Evolutionary conservation across 1,140 invertebrate genomes (phyloP), one percentile per base, ranked within the genome.

Genomic region (Limonius californicus): DNA sequence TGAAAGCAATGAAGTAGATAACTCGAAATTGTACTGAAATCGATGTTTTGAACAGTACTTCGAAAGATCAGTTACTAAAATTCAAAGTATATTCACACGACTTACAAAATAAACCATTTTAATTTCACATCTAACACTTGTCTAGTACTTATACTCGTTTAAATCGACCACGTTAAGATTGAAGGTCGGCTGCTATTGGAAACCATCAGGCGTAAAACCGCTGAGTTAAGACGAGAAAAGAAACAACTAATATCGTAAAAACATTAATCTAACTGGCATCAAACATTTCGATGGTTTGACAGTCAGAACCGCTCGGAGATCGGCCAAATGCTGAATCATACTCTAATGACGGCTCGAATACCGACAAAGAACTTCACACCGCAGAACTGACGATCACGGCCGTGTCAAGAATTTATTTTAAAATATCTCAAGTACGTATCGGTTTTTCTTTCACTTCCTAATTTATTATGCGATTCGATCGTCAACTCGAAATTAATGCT

Each of bases 201-300:
- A n/a, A 39, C n/a, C 35, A 2, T 39, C n/a, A 14, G 3, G 14
- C 19, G 35, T 55, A 65, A 67, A 72, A 69, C 42, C 61, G 66
- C 70, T 62, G 58, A 66, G 70, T 72, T 68, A 72, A 54, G 43
- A 14, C 50, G 50, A 56, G 43, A 50, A 63, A 55, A 65, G 59
- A 67, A 69, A 68, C 59, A 66, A 68, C 65, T 65, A 69, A 72
- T 72, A 72, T 72, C 70, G 68, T 68, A 67, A 71, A 71, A 72
- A 72, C 71, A 72, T 72, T 72, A 72, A 72, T 72, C 69, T 72
- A 72, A 65, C 69, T 72, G 71, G 67, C 71, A 71, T 72, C 69
- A 71, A 72, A 72, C 66, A 71, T 72, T 71, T 71, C 69, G 71
- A 72, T 66, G 65, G 69, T 70, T 72, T 71, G 71, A 72, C 71